A percentile compares a stretch with the other conserved stretches of the same genome.
These are phyloP conservation scores for Melipona quadrifasciata DNA, from an alignment of 1,140 invertebrate genomes.

Conservation along the genomic window DNA sequence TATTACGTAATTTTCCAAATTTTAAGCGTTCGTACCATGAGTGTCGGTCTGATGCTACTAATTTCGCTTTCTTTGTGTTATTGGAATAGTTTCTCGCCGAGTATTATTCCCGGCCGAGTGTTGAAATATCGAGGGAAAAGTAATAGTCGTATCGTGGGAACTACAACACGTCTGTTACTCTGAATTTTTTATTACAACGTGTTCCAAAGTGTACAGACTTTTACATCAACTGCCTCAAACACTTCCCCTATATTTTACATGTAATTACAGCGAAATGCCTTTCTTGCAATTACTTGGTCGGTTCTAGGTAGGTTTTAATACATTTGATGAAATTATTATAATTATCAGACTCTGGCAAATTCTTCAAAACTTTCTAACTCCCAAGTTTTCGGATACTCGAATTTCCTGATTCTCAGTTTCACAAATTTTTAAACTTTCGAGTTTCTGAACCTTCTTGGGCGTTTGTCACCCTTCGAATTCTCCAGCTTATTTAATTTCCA, in stretches of 20 bases:
- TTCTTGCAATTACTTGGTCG: too few relatives aligned
- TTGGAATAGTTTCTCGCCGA: neutral
- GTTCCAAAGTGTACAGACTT: neutral
- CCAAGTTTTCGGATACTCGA: too few relatives aligned
- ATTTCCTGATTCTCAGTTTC: too few relatives aligned
- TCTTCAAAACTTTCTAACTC: too few relatives aligned
- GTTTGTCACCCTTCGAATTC: neutral
- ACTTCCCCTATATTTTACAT: neutral
- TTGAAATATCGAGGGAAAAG: constrained; percentile 19
- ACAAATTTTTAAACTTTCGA: neutral
- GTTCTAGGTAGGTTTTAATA: neutral
- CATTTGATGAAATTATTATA: neutral
- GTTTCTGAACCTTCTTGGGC: too few relatives aligned
- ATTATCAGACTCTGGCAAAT: too few relatives aligned
- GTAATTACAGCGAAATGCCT: neutral
- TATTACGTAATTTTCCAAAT: constrained; percentile 33
- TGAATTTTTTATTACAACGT: neutral
- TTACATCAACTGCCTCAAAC: neutral
- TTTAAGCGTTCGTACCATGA: neutral
- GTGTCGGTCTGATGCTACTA: neutral
- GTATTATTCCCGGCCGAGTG: constrained; percentile 4
- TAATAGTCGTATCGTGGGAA: constrained; percentile 46
- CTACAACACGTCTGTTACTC: neutral
- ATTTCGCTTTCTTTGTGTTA: constrained; percentile 19
- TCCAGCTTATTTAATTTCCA: neutral